Base-by-base conservation (phyloP, 2,797 vertebrate genomes). In the Antrozous pallidus region DNA sequence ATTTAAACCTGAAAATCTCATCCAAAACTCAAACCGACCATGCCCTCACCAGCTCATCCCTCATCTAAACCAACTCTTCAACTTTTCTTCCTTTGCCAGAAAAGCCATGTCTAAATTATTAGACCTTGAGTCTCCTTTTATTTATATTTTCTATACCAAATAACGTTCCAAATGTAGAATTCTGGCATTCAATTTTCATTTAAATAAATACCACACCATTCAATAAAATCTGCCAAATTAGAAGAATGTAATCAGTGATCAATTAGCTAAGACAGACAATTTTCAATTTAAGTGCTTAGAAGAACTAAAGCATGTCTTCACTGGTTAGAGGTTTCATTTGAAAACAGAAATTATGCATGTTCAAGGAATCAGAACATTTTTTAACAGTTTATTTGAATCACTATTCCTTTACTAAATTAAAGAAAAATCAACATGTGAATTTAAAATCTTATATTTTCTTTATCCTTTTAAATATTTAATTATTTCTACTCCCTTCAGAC, bases 381-480 rank as follows among this genome's bases (percentile, higher is more conserved):
- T n/a, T 20, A n/a, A 74, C 71, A 49, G 40, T 90, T 45, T 67
- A 71, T 65, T 90, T 89, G 38, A 91, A 90, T 69, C 33, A 38
- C 7, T 84, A 63, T n/a, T 16, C 38, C 13, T 65, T 92, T 78
- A 88, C 28, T 77, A 84, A 90, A 94, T 67, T 86, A 28, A 93
- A 69, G 26, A 84, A 93, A 94, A 24, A 85, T 49, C 24, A 93
- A 90, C 56, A 77, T 63, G 8, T 74, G 26, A 81, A 80, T 74
- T 75, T 78, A 36, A 87, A 51, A 81, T 14, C 13, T 26, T 40
- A 80, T 31, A 3, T 63, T 84, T 96, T 92, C 11, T 80, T 93
- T 94, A 49, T 71, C 40, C 24, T 80, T 89, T 94, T 36, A 51
- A 2, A 51, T 69, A 84, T 67, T 93, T 90, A 93, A 61, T 93